Conservation (phyloP, 2,888 invertebrate species). For the Sicus ferrugineus region DNA sequence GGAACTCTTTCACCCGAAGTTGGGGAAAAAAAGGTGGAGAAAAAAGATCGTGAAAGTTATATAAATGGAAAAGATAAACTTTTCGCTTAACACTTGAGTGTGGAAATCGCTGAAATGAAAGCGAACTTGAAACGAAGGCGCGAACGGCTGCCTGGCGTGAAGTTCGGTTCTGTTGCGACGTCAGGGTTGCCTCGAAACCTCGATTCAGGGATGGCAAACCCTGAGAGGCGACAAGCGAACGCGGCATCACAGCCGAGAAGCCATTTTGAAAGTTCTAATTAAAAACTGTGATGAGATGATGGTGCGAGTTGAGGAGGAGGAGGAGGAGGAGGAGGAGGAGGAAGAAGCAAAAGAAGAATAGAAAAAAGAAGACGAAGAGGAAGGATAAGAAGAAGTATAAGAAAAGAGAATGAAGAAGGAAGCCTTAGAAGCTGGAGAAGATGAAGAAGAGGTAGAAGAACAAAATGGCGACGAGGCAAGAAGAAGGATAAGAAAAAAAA, state of each 20-base stretch:
- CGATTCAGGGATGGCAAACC: neutral
- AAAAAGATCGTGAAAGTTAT: no score
- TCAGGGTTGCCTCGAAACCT: no score
- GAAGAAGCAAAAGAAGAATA: no score
- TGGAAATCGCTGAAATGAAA: neutral
- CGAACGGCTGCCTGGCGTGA: neutral
- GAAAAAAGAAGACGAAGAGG: neutral
- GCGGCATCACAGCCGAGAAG: conserved; percentile 27
- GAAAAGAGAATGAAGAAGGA: no score
- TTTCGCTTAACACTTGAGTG: no score
- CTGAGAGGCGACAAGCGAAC: no score
- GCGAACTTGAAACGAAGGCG: conserved; percentile 10
- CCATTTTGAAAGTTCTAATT: conserved; percentile 44
- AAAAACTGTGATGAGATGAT: conserved; percentile 42
- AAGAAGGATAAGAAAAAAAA: no score
- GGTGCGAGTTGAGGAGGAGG: neutral
- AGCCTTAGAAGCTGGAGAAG: no score
- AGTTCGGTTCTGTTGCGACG: neutral
- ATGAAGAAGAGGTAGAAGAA: no score
- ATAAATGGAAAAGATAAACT: no score
- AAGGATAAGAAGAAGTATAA: neutral
- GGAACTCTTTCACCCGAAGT: no score
- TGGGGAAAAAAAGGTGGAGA: neutral
- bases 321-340: neutral
- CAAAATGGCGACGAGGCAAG: no score